Percentiles rank a stretch among this genome's conserved stretches.
Evolutionary conservation across 2,113 vertebrate genomes (phyloP).

Genomic region (Globicephala melas): DNA sequence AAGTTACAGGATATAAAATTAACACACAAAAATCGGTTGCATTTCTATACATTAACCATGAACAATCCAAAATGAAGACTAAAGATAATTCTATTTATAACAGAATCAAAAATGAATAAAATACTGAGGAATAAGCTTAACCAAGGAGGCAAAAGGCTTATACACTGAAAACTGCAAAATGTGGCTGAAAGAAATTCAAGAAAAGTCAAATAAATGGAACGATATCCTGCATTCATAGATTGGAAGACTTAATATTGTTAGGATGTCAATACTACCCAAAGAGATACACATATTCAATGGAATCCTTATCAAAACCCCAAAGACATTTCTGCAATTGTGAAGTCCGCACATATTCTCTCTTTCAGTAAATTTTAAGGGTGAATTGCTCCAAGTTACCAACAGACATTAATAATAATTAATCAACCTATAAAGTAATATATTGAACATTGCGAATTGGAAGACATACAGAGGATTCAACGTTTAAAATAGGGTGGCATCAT

Average conservation of each 20-base stretch:
- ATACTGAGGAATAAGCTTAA: background rate
- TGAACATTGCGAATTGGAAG: background rate
- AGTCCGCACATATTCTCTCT: background rate
- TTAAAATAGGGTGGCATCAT: background rate
- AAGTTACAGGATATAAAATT: background rate
- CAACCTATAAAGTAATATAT: background rate
- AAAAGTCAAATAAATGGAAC: background rate
- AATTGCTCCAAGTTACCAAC: background rate
- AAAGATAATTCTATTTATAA: background rate
- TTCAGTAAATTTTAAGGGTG: background rate
- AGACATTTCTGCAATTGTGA: background rate
- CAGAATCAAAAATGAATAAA: background rate
- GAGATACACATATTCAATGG: background rate
- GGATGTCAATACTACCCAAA: background rate
- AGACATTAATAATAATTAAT: background rate
- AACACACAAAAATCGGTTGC: background rate
- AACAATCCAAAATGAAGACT: background rate
- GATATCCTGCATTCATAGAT: background rate
- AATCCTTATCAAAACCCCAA: background rate
- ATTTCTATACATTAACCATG: background rate
- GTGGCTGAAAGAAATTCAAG: background rate
- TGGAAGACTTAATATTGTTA: background rate
- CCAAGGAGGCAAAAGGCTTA: background rate
- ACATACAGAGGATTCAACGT: background rate
- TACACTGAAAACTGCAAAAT: background rate